phyloP scores from a whole-genome alignment of 2,113 vertebrate genomes.

The Ctenomys sociabilis region DNA sequence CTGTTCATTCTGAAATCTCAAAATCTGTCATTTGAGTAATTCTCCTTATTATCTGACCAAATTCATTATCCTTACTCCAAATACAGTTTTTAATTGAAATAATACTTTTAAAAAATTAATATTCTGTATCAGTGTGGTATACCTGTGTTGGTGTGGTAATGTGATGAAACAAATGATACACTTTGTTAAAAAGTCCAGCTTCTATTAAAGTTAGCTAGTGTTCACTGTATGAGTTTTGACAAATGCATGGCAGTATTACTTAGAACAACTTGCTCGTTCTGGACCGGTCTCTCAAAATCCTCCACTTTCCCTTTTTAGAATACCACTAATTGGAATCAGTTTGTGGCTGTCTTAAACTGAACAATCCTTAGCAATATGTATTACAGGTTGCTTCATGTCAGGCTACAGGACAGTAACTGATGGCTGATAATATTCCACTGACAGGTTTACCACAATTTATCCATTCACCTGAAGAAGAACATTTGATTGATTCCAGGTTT shows the following conservation, averaged over 20 bases:
- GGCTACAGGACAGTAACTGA: background rate
- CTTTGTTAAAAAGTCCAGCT: background rate
- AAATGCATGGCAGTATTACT: background rate
- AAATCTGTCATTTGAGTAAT: background rate
- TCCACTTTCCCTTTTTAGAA: background rate
- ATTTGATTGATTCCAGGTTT: background rate
- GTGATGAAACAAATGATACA: background rate
- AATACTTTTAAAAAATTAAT: background rate
- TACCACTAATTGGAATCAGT: background rate
- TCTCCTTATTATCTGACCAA: background rate
- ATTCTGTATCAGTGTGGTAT: background rate
- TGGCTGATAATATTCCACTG: background rate
- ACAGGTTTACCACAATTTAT: background rate
- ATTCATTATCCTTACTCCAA: conserved; percentile 19
- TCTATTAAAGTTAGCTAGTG: too few relatives aligned
- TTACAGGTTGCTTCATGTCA: background rate
- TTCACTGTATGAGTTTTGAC: background rate
- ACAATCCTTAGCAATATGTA: background rate
- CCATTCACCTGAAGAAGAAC: background rate
- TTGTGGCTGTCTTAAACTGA: background rate
- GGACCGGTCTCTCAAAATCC: background rate
- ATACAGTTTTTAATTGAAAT: background rate
- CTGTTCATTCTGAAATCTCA: background rate
- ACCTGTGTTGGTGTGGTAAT: background rate
- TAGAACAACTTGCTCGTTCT: background rate